Percentiles rank a stretch among this genome's conserved stretches.
Conservation (phyloP, 2,888 invertebrate species). For the Papilio elwesi region DNA sequence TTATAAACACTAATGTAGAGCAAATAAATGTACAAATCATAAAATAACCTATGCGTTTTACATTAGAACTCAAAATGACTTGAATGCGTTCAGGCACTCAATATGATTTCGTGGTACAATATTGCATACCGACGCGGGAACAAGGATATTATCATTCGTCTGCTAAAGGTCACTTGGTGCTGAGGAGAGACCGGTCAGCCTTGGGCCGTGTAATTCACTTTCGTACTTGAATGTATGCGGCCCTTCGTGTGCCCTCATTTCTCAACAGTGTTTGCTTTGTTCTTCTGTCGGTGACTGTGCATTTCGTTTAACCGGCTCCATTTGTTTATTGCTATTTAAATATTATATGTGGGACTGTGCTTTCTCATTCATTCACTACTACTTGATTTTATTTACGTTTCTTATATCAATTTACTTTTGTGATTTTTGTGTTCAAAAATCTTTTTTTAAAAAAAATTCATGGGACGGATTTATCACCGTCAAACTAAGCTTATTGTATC, state of each 20-base stretch:
- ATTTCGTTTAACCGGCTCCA: conserved; percentile 24
- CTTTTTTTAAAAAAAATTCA: neutral
- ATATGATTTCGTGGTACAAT: conserved; percentile 64
- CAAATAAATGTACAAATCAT: conserved; percentile 9
- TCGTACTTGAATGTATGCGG: conserved; percentile 70
- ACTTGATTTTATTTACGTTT: neutral
- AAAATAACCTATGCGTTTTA: neutral
- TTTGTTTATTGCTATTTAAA: conserved; percentile 15
- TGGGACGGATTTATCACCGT: neutral
- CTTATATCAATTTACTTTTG: neutral
- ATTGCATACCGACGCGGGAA: conserved; percentile 67
- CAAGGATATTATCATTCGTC: conserved; percentile 80
- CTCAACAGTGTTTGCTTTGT: conserved; percentile 71
- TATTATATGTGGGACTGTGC: conserved; percentile 3
- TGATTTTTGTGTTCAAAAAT: neutral
- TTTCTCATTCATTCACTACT: conserved; percentile 6
- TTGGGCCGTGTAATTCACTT: conserved; percentile 79
- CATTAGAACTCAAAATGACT: conserved; percentile 16
- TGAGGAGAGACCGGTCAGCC: conserved; percentile 82
- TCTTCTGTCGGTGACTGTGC: conserved; percentile 48
- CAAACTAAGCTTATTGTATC: neutral
- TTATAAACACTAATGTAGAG: conserved; percentile 30
- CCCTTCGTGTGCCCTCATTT: conserved; percentile 81
- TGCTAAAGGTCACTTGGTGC: conserved; percentile 79
- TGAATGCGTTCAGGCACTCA: conserved; percentile 44